phyloP scores from a whole-genome alignment of 1,140 invertebrate genomes.

The Euschistus heros region DNA sequence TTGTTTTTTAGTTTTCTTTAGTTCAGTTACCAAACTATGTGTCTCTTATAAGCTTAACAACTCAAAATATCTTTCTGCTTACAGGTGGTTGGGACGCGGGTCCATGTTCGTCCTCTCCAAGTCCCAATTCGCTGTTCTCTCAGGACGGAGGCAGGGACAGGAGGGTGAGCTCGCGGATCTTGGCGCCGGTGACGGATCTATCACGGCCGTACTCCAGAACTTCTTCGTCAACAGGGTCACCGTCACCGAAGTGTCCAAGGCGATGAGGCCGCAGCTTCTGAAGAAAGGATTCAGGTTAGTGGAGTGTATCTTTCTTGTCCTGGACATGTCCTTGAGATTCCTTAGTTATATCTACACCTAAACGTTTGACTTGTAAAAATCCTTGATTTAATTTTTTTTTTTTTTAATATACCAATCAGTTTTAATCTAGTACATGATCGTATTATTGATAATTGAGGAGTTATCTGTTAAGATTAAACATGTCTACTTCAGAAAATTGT shows the following conservation, averaged over 20 bases:
- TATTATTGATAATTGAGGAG: too few relatives aligned
- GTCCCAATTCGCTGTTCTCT: constrained; percentile 56
- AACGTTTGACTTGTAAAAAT: too few relatives aligned
- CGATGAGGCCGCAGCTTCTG: constrained; percentile 63
- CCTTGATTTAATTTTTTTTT: too few relatives aligned
- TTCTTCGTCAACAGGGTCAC: constrained; percentile 60
- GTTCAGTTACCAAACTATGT: too few relatives aligned
- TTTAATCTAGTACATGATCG: too few relatives aligned
- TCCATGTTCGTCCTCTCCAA: constrained; percentile 88
- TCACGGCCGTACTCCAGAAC: constrained; percentile 61
- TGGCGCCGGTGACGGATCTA: constrained; percentile 83
- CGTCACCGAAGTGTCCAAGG: constrained; percentile 75
- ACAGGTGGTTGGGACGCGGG: constrained; percentile 69
- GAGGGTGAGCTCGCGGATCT: constrained; percentile 62
- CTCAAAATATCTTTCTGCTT: constrained; percentile 21
- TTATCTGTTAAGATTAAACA: too few relatives aligned
- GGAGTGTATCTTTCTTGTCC: too few relatives aligned
- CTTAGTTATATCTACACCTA: too few relatives aligned
- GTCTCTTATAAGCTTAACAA: neutral
- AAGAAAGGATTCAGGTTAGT: constrained; percentile 60
- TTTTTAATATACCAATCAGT: too few relatives aligned
- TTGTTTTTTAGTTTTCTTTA: too few relatives aligned
- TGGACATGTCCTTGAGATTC: too few relatives aligned
- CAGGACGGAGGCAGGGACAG: constrained; percentile 38
- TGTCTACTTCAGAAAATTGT: too few relatives aligned